phyloP scores from a whole-genome alignment of 2,888 invertebrate genomes.

The Lycaena phlaeas region DNA sequence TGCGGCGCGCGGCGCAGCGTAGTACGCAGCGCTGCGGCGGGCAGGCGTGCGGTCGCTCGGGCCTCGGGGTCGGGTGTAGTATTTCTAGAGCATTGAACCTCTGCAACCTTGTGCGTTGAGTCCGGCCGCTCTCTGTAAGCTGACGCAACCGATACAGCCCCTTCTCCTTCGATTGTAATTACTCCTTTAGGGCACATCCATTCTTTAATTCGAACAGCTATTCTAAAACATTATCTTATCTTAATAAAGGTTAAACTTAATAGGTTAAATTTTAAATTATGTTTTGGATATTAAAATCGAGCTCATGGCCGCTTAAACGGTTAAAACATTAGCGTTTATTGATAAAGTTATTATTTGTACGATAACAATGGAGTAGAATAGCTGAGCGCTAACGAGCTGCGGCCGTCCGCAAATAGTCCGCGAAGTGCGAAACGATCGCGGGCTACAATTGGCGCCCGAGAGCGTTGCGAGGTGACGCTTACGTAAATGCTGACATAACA shows the following conservation, averaged over 20 bases:
- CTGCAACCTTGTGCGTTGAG: conserved; percentile 71
- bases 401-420: conserved; percentile 58
- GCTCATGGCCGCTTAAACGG: conserved; percentile 19
- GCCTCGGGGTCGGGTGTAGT: conserved; percentile 62
- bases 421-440: conserved; percentile 62
- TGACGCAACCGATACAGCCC: conserved; percentile 66
- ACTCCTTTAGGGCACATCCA: conserved; percentile 67
- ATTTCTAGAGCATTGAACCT: conserved; percentile 73
- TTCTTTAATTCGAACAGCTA: conserved; percentile 31
- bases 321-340: too few relatives aligned
- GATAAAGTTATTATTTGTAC: background rate
- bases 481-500: conserved; percentile 71
- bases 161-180: conserved; percentile 65
- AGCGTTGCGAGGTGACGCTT: conserved; percentile 66
- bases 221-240: conserved; percentile 56
- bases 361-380: background rate
- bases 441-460: conserved; percentile 55
- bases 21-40: conserved; percentile 29
- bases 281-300: conserved; percentile 45
- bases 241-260: conserved; percentile 61
- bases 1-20: conserved; percentile 25
- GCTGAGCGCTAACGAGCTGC: conserved; percentile 45
- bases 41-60: conserved; percentile 38
- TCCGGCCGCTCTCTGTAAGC: conserved; percentile 62
- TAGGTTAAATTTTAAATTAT: conserved; percentile 42